A percentile compares a stretch with the other conserved stretches of the same genome.
These are phyloP conservation scores for Megaceryle torquata DNA, from an alignment of 2,113 vertebrate genomes.

Conservation along the genomic window DNA sequence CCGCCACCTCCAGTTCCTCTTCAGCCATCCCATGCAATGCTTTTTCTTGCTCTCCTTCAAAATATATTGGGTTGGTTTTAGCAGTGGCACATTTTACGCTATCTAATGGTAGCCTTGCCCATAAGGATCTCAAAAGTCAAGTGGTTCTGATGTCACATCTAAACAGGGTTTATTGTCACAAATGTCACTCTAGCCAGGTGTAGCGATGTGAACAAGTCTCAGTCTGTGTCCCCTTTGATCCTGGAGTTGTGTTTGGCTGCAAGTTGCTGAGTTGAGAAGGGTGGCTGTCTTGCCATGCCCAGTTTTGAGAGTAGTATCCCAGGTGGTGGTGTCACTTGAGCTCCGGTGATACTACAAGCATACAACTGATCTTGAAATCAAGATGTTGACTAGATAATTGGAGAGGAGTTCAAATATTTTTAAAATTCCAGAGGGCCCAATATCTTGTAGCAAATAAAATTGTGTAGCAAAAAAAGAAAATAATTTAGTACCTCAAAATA, in stretches of 20 bases:
- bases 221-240: not conserved
- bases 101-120: not conserved
- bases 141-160: accelerated
- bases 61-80: not conserved
- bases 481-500: not conserved
- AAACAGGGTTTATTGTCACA: not conserved
- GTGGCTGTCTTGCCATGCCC: accelerated
- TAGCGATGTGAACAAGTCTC: not conserved
- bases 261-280: not conserved
- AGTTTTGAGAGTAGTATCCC: not conserved
- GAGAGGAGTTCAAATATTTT: not conserved
- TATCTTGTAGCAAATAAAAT: not conserved
- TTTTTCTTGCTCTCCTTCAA: not conserved
- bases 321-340: not conserved
- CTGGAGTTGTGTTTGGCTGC: not conserved
- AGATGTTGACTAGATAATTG: not conserved
- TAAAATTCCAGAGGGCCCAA: not conserved
- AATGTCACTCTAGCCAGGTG: not conserved
- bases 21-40: accelerated
- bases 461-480: not conserved
- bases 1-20: not conserved
- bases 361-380: not conserved
- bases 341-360: not conserved
- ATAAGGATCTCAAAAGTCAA: not conserved
- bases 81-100: not conserved